A percentile compares a stretch with the other conserved stretches of the same genome.
Conservation (phyloP, 1,140 invertebrate genomes). For the Nasonia vitripennis region DNA sequence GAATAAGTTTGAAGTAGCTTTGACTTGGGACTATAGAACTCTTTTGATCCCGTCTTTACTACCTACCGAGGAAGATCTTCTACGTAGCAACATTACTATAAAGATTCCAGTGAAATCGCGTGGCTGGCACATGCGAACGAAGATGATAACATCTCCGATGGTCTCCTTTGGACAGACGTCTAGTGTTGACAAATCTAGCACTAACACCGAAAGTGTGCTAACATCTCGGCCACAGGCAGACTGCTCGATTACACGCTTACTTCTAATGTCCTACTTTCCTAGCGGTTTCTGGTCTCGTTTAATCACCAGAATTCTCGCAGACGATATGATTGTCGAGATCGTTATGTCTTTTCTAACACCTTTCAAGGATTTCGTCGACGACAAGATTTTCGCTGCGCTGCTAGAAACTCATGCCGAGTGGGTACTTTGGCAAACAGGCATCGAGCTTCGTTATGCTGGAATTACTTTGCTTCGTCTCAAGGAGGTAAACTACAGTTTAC, state of each 20-base stretch:
- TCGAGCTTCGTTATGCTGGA: constrained; percentile 89
- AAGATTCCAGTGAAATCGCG: constrained; percentile 84
- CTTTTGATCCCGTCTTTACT: constrained; percentile 94
- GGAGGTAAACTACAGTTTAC: constrained; percentile 83
- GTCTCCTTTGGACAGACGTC: constrained; percentile 61
- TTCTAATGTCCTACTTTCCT: constrained; percentile 97
- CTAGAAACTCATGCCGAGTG: constrained; percentile 88
- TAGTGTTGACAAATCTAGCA: constrained; percentile 53
- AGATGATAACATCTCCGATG: constrained; percentile 76
- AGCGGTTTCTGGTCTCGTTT: constrained; percentile 97
- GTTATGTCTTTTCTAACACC: constrained; percentile 76
- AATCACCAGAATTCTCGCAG: constrained; percentile 93
- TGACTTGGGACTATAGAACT: constrained; percentile 96
- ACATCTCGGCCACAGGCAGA: constrained; percentile 76
- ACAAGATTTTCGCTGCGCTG: constrained; percentile 78
- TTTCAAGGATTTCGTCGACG: constrained; percentile 76
- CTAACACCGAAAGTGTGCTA: constrained; percentile 61
- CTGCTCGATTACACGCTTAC: constrained; percentile 80
- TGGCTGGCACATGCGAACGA: constrained; percentile 80
- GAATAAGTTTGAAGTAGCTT: constrained; percentile 97
- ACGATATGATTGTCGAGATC: constrained; percentile 91
- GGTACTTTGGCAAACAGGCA: constrained; percentile 96
- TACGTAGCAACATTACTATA: constrained; percentile 72
- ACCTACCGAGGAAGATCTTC: constrained; percentile 86
- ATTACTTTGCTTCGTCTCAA: constrained; percentile 88